phyloP scores from a whole-genome alignment of 2,888 invertebrate genomes.

The Sesia apiformis region DNA sequence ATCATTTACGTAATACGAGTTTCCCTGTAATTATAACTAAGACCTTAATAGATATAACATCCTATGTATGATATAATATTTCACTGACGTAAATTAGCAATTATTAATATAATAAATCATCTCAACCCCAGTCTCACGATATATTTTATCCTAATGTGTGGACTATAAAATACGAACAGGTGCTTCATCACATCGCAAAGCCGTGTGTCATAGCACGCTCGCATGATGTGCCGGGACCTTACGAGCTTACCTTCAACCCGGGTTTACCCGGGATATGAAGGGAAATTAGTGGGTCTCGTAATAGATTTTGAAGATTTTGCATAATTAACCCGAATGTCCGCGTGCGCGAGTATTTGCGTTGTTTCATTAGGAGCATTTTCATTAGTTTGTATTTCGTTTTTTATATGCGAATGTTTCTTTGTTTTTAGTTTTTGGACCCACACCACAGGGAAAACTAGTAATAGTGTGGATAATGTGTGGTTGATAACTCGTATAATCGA shows the following conservation, averaged over 20 bases:
- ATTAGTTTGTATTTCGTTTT: too few relatives aligned
- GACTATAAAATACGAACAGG: constrained; percentile 67
- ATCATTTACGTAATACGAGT: too few relatives aligned
- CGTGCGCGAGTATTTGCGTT: too few relatives aligned
- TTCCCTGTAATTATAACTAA: too few relatives aligned
- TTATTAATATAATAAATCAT: not conserved
- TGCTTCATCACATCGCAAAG: constrained; percentile 66
- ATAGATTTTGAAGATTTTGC: constrained; percentile 38
- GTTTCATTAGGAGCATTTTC: too few relatives aligned
- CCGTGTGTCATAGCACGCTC: constrained; percentile 53
- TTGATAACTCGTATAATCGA: too few relatives aligned
- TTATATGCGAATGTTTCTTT: too few relatives aligned
- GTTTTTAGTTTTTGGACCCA: too few relatives aligned
- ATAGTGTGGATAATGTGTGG: too few relatives aligned
- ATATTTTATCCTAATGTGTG: constrained; percentile 43
- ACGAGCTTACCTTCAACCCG: constrained; percentile 40
- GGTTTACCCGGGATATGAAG: constrained; percentile 22
- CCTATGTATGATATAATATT: too few relatives aligned
- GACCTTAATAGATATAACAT: too few relatives aligned
- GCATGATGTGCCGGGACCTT: constrained; percentile 62
- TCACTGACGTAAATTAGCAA: not conserved
- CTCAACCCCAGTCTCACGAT: not conserved
- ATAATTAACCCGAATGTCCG: not conserved
- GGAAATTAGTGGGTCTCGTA: constrained; percentile 48
- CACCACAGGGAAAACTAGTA: too few relatives aligned